Conservation (phyloP, 2,797 vertebrate genomes). For the Parauchenoglanis punctatus region DNA sequence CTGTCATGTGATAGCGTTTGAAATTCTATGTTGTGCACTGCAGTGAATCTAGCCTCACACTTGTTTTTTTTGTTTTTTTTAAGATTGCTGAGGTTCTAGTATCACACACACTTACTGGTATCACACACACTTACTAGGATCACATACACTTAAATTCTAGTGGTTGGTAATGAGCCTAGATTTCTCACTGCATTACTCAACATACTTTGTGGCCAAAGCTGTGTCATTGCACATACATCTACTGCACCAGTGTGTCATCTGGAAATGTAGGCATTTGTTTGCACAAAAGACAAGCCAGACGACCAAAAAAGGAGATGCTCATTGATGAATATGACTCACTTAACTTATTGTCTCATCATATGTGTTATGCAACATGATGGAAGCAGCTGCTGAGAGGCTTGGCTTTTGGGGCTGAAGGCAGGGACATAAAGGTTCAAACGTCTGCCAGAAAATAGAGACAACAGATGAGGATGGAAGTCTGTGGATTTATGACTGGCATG, state of each 20-base stretch:
- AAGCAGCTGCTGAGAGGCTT: slow-evolving; percentile 61
- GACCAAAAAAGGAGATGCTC: slow-evolving; percentile 48
- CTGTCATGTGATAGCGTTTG: not conserved
- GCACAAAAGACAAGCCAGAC: slow-evolving; percentile 56
- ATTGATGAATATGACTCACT: slow-evolving; percentile 60
- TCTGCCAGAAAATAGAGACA: slow-evolving; percentile 49
- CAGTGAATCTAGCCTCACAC: not conserved
- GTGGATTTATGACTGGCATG: slow-evolving; percentile 48
- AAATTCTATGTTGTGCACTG: not conserved
- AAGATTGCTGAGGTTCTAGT: not conserved
- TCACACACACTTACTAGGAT: not conserved
- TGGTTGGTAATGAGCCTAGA: not conserved
- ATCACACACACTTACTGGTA: too few species aligned
- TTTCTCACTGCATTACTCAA: not conserved
- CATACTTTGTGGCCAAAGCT: not conserved
- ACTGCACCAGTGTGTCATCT: slow-evolving; percentile 15
- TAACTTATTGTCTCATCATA: slow-evolving; percentile 55
- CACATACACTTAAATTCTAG: not conserved
- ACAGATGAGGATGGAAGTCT: slow-evolving; percentile 42
- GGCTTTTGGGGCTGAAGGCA: slow-evolving; percentile 19
- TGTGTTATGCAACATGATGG: slow-evolving; percentile 56
- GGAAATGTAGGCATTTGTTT: slow-evolving; percentile 59
- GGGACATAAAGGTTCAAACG: slow-evolving; percentile 20
- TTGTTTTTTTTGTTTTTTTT: not conserved
- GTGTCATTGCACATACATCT: not conserved